Base-by-base conservation (phyloP, 2,888 invertebrate species). In the Philopedon plagiatum region DNA sequence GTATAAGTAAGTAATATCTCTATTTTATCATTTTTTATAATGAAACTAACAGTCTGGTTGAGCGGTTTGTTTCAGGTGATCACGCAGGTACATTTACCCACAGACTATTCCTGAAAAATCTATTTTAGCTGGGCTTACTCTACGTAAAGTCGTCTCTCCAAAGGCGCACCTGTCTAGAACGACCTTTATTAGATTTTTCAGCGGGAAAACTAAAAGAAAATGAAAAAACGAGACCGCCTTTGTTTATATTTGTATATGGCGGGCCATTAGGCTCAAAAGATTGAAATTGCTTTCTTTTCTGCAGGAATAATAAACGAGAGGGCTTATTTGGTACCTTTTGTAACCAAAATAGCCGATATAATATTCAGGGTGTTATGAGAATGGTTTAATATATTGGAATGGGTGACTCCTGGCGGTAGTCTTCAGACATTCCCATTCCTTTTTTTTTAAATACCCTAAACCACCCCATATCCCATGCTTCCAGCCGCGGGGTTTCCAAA, bases 221-320 rank as follows among this genome's bases (percentile, higher is more conserved):
- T 15, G n/a, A 46, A 46, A 46, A 37, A 57, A 66, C 54, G 39
- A 49, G 37, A 39, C 23, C 49, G 68, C 68, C 62, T 68, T 68
- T 68, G 68, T 68, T 68, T 68, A 67, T 67, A 60, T 68, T 62
- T 68, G 56, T 62, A 56, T 61, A 62, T 44, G 34, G 37, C 61
- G 68, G 62, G 56, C 68, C 68, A 68, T 68, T 68, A 68, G 60
- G 68, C 68, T 68, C 68, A 54, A 68, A 68, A 68, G 62, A 68
- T 68, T 68, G 62, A 68, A 68, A 56, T 60, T 56, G 64, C 39
- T 18, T 51, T 51, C 63, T 49, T 51, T 49, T 49, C 26, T 29
- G 18, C 8, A n/a, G 11, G 49, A 51, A 63, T 34, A 51, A 61
- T 61, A 37, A 63, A 23, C n/a, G 37, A 29, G n/a, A 44, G 13